Percentiles rank a stretch among this genome's conserved stretches.
Conservation (phyloP, 2,797 vertebrate genomes). For the Premnoplex brunnescens region DNA sequence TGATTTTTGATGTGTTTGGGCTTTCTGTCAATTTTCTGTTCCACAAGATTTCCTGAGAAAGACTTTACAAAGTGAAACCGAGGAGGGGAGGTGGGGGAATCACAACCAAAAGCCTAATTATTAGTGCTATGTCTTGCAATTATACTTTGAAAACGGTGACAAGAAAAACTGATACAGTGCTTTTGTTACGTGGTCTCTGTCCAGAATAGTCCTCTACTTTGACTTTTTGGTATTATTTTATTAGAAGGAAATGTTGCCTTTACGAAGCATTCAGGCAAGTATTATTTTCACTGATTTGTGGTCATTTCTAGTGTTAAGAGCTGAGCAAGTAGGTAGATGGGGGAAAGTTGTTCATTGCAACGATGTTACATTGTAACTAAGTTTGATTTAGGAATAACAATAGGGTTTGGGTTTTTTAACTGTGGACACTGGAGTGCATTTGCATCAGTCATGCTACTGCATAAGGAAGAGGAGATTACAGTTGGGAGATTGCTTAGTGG, state of each 20-base stretch:
- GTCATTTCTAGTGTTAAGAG: neutral
- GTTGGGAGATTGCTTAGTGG: neutral
- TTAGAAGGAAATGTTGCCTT: neutral
- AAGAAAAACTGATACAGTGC: neutral
- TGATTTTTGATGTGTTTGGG: neutral
- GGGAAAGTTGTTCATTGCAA: neutral
- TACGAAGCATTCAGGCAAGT: neutral
- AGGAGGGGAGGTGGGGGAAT: neutral
- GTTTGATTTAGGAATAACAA: neutral
- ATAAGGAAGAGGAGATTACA: neutral
- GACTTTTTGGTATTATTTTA: neutral
- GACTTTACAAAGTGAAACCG: neutral
- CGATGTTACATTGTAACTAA: neutral
- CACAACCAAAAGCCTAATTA: neutral
- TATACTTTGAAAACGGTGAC: neutral
- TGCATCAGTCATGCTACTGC: neutral
- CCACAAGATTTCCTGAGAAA: neutral
- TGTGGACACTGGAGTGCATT: neutral
- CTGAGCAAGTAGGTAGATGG: neutral
- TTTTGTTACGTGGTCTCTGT: neutral
- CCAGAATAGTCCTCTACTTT: neutral
- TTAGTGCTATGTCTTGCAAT: neutral
- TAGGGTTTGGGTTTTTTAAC: neutral
- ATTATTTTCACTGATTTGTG: neutral
- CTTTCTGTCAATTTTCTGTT: neutral